Percentiles rank a stretch among this genome's conserved stretches.
These are phyloP conservation scores for Brachypalpus laphriformis DNA, from an alignment of 2,888 invertebrate species.

Conservation along the genomic window DNA sequence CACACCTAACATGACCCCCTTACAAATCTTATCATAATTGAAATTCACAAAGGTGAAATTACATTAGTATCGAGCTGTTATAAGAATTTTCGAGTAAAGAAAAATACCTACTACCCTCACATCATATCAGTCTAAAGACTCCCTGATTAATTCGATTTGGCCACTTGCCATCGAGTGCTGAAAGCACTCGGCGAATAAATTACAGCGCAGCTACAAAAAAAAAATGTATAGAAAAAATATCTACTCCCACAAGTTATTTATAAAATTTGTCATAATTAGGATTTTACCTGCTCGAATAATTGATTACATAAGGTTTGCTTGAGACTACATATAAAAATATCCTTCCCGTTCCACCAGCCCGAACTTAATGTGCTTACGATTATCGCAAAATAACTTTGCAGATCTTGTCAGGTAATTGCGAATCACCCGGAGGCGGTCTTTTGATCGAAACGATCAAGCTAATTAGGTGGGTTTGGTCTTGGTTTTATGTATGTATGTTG, in stretches of 20 bases:
- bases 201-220: conserved; percentile 9
- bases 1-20: conserved; percentile 34
- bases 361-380: conserved; percentile 26
- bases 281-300: conserved; percentile 55
- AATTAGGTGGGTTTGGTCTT: conserved; percentile 61
- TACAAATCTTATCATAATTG: conserved; percentile 57
- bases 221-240: neutral
- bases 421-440: conserved; percentile 53
- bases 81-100: conserved; percentile 19
- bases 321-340: neutral
- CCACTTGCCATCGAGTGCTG: conserved; percentile 50
- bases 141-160: conserved; percentile 66
- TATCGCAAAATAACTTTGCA: conserved; percentile 34
- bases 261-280: conserved; percentile 57
- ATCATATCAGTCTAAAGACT: conserved; percentile 48
- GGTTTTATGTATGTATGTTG: neutral
- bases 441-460: conserved; percentile 66
- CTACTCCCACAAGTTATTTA: conserved; percentile 62
- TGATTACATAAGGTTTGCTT: conserved; percentile 50
- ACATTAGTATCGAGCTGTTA: neutral
- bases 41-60: conserved; percentile 9
- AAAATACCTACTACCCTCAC: conserved; percentile 12
- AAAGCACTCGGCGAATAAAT: conserved; percentile 58
- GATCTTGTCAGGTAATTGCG: conserved; percentile 60
- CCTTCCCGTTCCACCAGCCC: neutral